Conservation (phyloP, 2,797 vertebrate genomes). For the Hoplostethus mediterraneus region DNA sequence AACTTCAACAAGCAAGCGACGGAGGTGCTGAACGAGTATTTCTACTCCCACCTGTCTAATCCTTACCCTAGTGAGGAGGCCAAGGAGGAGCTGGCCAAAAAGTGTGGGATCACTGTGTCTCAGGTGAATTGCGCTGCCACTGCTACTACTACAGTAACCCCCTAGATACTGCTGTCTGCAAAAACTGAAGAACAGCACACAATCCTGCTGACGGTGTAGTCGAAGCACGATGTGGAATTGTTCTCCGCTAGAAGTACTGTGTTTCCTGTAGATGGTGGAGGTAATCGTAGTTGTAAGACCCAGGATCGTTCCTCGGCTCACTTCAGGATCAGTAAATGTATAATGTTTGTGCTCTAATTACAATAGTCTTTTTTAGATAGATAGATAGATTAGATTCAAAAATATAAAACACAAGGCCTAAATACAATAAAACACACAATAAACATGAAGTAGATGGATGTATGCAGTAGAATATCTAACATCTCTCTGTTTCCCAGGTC, state of each 20-base stretch:
- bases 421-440: too few relatives aligned
- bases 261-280: not conserved
- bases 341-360: not conserved
- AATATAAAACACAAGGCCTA: too few relatives aligned
- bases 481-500: constrained; percentile 73
- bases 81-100: constrained; percentile 87
- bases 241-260: not conserved
- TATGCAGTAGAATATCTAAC: constrained; percentile 28
- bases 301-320: not conserved
- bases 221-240: not conserved
- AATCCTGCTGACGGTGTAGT: not conserved
- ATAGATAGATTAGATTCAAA: too few relatives aligned
- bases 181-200: not conserved
- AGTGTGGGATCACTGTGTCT: constrained; percentile 84
- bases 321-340: not conserved
- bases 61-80: constrained; percentile 89
- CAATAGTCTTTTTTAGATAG: too few relatives aligned
- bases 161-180: not conserved
- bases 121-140: constrained; percentile 69
- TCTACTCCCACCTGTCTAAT: constrained; percentile 88
- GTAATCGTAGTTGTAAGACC: not conserved
- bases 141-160: not conserved
- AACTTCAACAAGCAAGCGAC: constrained; percentile 89
- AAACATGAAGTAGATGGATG: too few relatives aligned
- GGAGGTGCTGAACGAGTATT: constrained; percentile 87